Conservation (phyloP, 2,888 invertebrate species). For the Patella ulyssiponensis region DNA sequence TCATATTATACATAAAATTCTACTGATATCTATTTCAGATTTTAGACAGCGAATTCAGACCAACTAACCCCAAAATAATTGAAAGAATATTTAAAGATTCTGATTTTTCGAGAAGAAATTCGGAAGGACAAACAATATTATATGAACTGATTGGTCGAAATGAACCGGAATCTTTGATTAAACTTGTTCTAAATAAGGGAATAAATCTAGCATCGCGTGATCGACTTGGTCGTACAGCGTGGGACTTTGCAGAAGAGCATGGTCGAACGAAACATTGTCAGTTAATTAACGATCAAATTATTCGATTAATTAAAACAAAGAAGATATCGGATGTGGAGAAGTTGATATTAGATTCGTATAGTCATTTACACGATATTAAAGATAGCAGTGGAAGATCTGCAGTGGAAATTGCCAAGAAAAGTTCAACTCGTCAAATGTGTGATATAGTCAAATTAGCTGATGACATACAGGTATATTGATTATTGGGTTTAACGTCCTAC, state of each 20-base stretch:
- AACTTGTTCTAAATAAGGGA: conserved; percentile 44
- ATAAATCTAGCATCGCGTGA: conserved; percentile 58
- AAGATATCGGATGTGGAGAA: conserved; percentile 57
- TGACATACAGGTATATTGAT: conserved; percentile 56
- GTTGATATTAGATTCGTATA: conserved; percentile 64
- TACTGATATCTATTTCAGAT: conserved; percentile 45
- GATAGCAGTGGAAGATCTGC: conserved; percentile 48
- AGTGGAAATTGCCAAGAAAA: conserved; percentile 61
- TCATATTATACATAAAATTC: not conserved
- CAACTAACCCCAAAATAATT: conserved; percentile 53
- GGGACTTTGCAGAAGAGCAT: conserved; percentile 51
- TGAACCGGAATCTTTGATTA: conserved; percentile 43
- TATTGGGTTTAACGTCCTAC: not conserved
- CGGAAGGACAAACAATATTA: conserved; percentile 57
- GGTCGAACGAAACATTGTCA: conserved; percentile 42
- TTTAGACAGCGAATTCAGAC: conserved; percentile 50
- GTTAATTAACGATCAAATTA: conserved; percentile 53
- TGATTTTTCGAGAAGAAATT: conserved; percentile 54
- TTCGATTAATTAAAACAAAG: conserved; percentile 54
- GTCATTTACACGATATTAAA: conserved; percentile 64
- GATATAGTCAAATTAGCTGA: conserved; percentile 59
- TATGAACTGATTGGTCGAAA: conserved; percentile 52
- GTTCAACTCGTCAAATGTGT: conserved; percentile 57
- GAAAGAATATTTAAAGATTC: conserved; percentile 55
- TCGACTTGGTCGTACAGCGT: conserved; percentile 52